Percentiles rank a stretch among this genome's conserved stretches.
phyloP scores from a whole-genome alignment of 2,888 invertebrate species.

The Nemoura dubitans region DNA sequence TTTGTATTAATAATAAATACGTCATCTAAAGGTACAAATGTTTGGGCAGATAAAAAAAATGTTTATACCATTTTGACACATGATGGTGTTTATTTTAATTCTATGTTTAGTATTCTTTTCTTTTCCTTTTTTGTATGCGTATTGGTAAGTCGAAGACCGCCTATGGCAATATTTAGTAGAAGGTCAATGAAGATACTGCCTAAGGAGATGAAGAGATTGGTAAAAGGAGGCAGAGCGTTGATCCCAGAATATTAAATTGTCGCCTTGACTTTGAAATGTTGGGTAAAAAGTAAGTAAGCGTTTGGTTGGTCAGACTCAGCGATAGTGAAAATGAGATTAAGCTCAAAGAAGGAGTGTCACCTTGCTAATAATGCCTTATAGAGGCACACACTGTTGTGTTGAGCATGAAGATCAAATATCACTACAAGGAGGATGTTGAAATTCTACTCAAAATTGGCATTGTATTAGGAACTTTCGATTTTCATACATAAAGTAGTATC shows the following conservation, averaged over 20 bases:
- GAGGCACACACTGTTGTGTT: too few species aligned
- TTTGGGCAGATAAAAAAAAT: background rate
- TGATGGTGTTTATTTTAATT: background rate
- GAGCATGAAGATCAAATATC: too few species aligned
- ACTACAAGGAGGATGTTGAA: too few species aligned
- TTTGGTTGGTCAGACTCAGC: too few species aligned
- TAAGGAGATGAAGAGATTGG: background rate
- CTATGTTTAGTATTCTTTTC: background rate
- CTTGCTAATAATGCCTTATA: too few species aligned
- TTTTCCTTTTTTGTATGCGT: background rate
- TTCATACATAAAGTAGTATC: too few species aligned
- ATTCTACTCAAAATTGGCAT: too few species aligned
- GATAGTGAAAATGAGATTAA: too few species aligned
- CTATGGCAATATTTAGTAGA: background rate
- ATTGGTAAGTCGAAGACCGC: background rate
- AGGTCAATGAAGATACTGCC: background rate
- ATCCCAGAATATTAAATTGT: background rate
- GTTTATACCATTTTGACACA: background rate
- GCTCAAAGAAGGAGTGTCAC: too few species aligned
- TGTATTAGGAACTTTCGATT: too few species aligned
- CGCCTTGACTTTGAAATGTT: background rate
- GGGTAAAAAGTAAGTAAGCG: background rate
- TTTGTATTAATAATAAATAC: conserved; percentile 12
- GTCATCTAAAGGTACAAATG: background rate
- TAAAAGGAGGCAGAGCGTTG: background rate